Conservation (phyloP, 2,113 vertebrate species). For the Helogale parvula region DNA sequence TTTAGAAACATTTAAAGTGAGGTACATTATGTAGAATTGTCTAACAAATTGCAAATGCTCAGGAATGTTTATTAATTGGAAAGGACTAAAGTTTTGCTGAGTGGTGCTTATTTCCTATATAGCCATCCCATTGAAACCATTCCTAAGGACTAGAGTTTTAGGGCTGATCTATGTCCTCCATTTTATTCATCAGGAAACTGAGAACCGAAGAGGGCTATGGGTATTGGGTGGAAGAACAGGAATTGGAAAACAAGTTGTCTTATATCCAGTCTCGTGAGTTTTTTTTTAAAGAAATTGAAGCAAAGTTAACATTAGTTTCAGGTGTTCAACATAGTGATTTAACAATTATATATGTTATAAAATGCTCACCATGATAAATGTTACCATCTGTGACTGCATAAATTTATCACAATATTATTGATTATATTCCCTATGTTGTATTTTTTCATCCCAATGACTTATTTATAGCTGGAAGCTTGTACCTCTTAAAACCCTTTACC, state of each 20-base stretch:
- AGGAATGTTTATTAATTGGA: neutral
- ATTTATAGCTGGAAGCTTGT: neutral
- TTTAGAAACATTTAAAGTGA: slow-evolving; percentile 32
- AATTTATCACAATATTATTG: neutral
- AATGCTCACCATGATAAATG: neutral
- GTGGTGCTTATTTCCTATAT: neutral
- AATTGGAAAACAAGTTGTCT: neutral
- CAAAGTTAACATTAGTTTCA: neutral
- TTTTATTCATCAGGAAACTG: slow-evolving; percentile 3
- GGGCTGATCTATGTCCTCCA: neutral
- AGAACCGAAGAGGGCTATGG: neutral
- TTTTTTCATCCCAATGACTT: neutral
- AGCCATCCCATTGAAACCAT: neutral
- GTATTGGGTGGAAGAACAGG: neutral
- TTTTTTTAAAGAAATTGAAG: neutral
- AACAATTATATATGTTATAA: neutral
- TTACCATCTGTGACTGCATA: neutral
- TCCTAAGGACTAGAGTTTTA: neutral
- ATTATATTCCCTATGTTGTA: neutral
- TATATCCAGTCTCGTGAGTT: neutral
- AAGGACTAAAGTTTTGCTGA: neutral
- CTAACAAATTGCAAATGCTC: neutral
- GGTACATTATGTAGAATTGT: neutral
- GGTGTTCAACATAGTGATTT: neutral
- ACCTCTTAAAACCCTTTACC: neutral